Conservation (phyloP, 1,140 invertebrate species). For the Mamestra configurata region DNA sequence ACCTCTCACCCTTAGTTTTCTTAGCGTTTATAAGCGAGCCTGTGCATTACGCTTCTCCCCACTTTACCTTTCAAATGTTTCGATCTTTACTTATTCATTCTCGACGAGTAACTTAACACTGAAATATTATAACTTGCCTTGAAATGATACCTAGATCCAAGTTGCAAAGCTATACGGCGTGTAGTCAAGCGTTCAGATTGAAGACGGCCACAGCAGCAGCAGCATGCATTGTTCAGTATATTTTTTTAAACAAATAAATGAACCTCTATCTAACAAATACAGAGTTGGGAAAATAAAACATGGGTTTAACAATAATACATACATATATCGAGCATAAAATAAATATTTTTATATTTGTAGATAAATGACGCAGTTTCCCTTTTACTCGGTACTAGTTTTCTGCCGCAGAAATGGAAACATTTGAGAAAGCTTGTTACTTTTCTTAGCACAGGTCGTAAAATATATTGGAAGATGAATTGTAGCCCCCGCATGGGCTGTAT, state of each 20-base stretch:
- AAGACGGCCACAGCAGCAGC: neutral
- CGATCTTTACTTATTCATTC: slow-evolving; percentile 5
- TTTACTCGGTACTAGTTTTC: neutral
- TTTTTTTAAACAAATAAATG: too few species aligned
- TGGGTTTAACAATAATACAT: too few species aligned
- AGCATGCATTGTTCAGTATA: too few species aligned
- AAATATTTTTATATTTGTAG: neutral
- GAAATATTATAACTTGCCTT: neutral
- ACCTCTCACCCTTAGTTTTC: slow-evolving; percentile 79
- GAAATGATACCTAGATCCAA: neutral
- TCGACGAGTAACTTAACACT: neutral
- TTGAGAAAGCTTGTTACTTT: slow-evolving; percentile 40
- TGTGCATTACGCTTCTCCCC: slow-evolving; percentile 53
- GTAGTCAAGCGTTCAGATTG: neutral
- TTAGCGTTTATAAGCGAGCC: slow-evolving; percentile 64
- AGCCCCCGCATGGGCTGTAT: slow-evolving; percentile 31
- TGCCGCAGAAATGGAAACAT: slow-evolving; percentile 16
- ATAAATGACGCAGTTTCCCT: neutral
- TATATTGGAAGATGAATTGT: slow-evolving; percentile 47
- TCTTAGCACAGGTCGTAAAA: slow-evolving; percentile 43
- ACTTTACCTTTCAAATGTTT: slow-evolving; percentile 50
- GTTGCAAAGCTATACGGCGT: neutral
- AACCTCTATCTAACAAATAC: too few species aligned
- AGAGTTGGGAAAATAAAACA: too few species aligned
- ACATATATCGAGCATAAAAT: neutral